Evolutionary conservation across 2,113 vertebrate species (phyloP).

Genomic region (Ochotona princeps): DNA sequence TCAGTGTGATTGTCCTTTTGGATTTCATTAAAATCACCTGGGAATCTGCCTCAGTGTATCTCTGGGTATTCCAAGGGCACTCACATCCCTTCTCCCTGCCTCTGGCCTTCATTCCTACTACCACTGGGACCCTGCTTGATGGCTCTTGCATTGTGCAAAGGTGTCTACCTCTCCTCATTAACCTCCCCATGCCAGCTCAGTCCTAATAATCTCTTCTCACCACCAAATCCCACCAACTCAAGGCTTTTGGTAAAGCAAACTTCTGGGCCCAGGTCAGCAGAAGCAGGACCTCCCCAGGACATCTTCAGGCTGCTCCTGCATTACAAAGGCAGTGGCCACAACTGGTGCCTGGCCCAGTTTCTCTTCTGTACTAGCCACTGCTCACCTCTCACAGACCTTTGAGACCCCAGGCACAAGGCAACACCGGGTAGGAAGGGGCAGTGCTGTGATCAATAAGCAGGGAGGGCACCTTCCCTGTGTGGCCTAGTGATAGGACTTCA

Average conservation of each 20-base stretch:
- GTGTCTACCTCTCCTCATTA: background rate
- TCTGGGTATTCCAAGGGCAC: background rate
- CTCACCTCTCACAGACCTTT: background rate
- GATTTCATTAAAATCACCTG: background rate
- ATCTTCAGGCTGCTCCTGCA: fast-evolving
- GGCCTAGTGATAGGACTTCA: background rate
- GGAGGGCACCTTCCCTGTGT: background rate
- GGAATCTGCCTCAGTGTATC: background rate
- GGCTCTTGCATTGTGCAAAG: background rate
- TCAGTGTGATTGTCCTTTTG: background rate
- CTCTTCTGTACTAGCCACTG: background rate
- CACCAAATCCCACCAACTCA: background rate
- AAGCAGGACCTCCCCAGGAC: background rate
- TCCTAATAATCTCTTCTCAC: background rate
- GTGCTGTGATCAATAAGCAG: background rate
- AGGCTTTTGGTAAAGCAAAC: background rate
- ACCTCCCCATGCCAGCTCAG: background rate
- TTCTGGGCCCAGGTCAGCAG: background rate
- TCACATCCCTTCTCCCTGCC: background rate
- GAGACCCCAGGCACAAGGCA: background rate
- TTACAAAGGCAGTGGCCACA: background rate
- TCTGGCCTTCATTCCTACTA: background rate
- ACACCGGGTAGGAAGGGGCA: background rate
- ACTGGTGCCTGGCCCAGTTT: background rate
- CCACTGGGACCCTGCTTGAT: background rate